Base-by-base conservation (phyloP, 2,888 invertebrate genomes). In the Acrocyrtus sp. region DNA sequence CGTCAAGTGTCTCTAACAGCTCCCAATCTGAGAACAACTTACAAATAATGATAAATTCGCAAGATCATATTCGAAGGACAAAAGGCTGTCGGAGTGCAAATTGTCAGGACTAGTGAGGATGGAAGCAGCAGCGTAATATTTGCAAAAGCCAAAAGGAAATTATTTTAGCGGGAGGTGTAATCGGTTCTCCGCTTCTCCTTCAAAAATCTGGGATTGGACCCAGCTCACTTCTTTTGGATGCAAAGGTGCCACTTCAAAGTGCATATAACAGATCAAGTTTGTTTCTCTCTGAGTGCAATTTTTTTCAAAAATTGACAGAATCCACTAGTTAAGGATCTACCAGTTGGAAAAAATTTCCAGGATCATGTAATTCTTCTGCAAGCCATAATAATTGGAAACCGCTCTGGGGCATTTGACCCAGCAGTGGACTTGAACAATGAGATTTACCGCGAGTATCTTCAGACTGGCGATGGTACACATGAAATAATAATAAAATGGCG, bases 271-370 rank as follows among this genome's bases (percentile, higher is more conserved):
- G n/a, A n/a, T n/a, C n/a, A n/a, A n/a, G n/a, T n/a, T n/a, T n/a
- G n/a, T n/a, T n/a, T n/a, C n/a, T n/a, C n/a, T n/a, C n/a, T n/a
- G n/a, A n/a, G n/a, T n/a, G n/a, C n/a, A n/a, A n/a, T n/a, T n/a
- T n/a, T n/a, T n/a, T n/a, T n/a, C n/a, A n/a, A n/a, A n/a, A n/a
- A n/a, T n/a, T n/a, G n/a, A n/a, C n/a, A n/a, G n/a, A n/a, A n/a
- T n/a, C 26, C 43, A 15, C 6, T 48, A 15, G 51, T 53, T n/a
- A 62, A 62, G 6, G 12, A 63, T 34, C 60, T 77, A 34, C 77
- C 78, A 26, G 75, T 75, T 1, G 78, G 78, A 4, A 39, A 62
- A 43, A 72, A 74, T 57, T 27, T 78, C 0, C 66, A 61, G 15
- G 72, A 78, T 26, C 78, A 78, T 39, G 48, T 61, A 1, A 3